Conservation (phyloP, 2,888 invertebrate genomes). For the Conistra vaccinii region DNA sequence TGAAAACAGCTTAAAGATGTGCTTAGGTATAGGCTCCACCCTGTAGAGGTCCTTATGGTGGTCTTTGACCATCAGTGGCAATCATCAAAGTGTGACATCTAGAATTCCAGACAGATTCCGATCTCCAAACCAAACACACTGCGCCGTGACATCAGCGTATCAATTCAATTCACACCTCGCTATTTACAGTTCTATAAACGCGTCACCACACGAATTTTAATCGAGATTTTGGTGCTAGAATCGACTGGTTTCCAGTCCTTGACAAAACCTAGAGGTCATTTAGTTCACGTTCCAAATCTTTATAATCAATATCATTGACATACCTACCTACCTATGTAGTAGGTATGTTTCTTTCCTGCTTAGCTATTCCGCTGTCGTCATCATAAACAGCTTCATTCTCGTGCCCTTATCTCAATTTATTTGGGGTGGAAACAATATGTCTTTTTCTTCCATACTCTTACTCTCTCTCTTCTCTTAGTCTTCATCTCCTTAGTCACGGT, state of each 20-base stretch:
- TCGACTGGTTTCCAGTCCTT: neutral
- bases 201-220: constrained; percentile 1
- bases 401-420: no score
- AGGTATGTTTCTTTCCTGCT: neutral
- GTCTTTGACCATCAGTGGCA: neutral
- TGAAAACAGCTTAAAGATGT: no score
- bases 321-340: neutral
- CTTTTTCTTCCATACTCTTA: no score
- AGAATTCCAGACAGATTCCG: neutral
- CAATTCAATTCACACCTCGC: constrained; percentile 19
- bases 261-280: neutral
- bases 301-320: neutral
- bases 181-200: neutral
- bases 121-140: neutral
- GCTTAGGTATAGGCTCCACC: neutral
- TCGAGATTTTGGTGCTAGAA: constrained; percentile 8
- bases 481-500: no score
- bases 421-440: no score
- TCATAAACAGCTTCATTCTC: no score
- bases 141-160: constrained; percentile 6
- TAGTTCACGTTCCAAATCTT: neutral
- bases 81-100: neutral
- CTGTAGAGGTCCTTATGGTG: neutral
- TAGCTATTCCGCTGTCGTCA: no score
- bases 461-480: no score